phyloP scores from a whole-genome alignment of 2,797 vertebrate species.

The Nothura maculosa region DNA sequence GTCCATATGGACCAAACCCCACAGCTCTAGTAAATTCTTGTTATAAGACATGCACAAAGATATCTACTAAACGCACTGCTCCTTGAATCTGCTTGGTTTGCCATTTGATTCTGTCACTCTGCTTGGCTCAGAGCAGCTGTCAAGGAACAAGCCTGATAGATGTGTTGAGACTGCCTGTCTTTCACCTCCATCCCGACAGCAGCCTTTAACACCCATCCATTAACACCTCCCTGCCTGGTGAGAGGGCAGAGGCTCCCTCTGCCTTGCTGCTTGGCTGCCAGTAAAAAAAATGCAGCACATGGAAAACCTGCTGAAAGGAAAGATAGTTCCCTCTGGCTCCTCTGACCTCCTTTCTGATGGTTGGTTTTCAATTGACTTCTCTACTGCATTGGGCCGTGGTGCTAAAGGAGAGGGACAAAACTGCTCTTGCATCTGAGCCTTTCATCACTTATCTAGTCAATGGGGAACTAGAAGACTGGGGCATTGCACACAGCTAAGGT shows the following conservation, averaged over 20 bases:
- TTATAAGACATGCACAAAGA: accelerated
- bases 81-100: background rate
- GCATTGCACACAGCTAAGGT: background rate
- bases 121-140: background rate
- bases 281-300: background rate
- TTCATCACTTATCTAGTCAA: background rate
- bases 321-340: background rate
- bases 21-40: background rate
- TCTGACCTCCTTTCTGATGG: background rate
- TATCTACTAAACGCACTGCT: background rate
- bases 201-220: background rate
- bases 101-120: background rate
- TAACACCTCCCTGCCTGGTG: background rate
- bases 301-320: background rate
- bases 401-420: background rate
- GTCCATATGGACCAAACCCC: background rate
- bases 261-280: background rate
- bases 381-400: background rate
- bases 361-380: background rate
- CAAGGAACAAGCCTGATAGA: background rate
- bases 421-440: background rate
- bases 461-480: background rate
- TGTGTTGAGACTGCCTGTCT: background rate
- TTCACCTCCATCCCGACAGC: background rate
- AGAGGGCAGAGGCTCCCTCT: background rate